Percentiles rank a stretch among this genome's conserved stretches.
These are phyloP conservation scores for Rotaria macrura DNA, from an alignment of 2,888 invertebrate genomes.

Conservation along the genomic window DNA sequence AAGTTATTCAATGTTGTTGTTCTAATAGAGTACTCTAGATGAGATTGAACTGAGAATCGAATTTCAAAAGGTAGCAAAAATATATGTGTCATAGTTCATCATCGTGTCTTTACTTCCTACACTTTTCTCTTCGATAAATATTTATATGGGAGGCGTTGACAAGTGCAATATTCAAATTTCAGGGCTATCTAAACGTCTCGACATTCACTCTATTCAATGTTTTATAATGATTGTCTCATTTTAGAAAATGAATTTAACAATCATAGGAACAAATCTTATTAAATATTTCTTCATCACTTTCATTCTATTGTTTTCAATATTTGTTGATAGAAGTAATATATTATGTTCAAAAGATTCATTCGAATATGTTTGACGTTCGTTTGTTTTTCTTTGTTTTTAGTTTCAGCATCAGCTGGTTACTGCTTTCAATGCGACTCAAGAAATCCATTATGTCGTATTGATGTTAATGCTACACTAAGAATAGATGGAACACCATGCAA, in stretches of 20 bases:
- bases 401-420: background rate
- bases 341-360: background rate
- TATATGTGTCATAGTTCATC: background rate
- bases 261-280: background rate
- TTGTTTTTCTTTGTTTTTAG: background rate
- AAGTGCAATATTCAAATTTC: background rate
- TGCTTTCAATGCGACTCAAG: slow-evolving; percentile 5
- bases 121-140: background rate
- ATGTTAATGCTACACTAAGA: background rate
- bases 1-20: no score
- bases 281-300: background rate
- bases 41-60: background rate
- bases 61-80: background rate
- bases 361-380: background rate
- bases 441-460: background rate
- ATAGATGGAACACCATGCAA: background rate
- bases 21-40: no score
- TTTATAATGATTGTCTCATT: background rate
- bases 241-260: background rate
- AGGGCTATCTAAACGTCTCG: background rate
- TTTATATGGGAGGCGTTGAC: background rate
- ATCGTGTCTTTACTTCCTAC: background rate
- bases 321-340: background rate
- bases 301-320: background rate
- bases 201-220: background rate